Conservation (phyloP, 1,140 invertebrate genomes). For the Chrysomallon squamiferum region DNA sequence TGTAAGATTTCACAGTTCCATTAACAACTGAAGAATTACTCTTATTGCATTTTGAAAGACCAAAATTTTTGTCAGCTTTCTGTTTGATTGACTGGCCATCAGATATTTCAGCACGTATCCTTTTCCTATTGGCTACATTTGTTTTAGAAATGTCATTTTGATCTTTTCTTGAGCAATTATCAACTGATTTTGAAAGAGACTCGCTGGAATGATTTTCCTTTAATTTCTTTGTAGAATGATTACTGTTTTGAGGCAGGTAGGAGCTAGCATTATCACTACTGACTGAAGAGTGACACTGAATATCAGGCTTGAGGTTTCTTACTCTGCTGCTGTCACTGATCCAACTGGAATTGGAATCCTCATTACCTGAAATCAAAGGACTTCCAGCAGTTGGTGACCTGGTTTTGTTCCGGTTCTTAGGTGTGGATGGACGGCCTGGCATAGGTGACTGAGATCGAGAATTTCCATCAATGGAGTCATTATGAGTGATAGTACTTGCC, state of each 20-base stretch:
- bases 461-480: no score
- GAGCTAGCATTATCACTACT: background rate
- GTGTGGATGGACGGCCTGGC: conserved; percentile 1
- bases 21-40: conserved; percentile 22
- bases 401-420: background rate
- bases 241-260: background rate
- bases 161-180: conserved; percentile 28
- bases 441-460: background rate
- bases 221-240: background rate
- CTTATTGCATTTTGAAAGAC: conserved; percentile 27
- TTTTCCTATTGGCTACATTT: conserved; percentile 48
- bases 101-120: conserved; percentile 26
- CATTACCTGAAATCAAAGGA: background rate
- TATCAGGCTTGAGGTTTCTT: conserved; percentile 10
- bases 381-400: conserved; percentile 2
- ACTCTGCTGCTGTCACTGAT: conserved; percentile 21
- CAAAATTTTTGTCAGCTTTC: conserved; percentile 11
- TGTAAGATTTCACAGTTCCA: conserved; percentile 14
- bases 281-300: conserved; percentile 8
- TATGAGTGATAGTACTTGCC: conserved; percentile 21
- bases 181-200: conserved; percentile 21
- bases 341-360: conserved; percentile 24
- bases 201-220: conserved; percentile 37
- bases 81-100: conserved; percentile 1
- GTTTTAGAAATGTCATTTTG: conserved; percentile 47